Conservation (phyloP, 2,113 vertebrate species). For the Nymphicus hollandicus region DNA sequence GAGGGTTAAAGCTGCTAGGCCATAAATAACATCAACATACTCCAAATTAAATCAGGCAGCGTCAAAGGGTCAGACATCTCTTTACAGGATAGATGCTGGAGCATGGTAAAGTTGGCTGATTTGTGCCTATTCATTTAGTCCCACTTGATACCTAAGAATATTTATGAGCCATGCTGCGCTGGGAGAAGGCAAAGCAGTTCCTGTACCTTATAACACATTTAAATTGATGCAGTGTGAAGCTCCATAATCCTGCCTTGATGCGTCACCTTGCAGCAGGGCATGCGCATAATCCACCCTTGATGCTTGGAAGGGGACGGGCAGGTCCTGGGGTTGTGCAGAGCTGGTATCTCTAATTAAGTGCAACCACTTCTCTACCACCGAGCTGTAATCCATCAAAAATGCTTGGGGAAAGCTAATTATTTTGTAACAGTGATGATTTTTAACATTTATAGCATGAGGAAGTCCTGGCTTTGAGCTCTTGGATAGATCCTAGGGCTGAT, state of each 20-base stretch:
- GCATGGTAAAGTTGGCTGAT: background rate
- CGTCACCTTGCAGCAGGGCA: background rate
- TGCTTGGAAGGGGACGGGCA: fast-evolving
- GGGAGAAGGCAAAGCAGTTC: background rate
- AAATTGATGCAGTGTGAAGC: background rate
- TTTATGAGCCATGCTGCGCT: background rate
- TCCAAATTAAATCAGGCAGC: background rate
- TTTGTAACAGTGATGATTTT: background rate
- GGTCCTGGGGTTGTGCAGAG: background rate
- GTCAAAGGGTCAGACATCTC: background rate
- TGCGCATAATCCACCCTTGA: background rate
- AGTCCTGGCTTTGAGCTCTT: background rate
- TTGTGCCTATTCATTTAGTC: background rate
- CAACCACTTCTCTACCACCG: background rate
- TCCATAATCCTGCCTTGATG: background rate
- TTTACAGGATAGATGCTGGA: background rate
- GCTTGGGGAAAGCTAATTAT: background rate
- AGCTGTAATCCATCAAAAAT: background rate
- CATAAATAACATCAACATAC: constrained; percentile 20
- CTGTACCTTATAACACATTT: background rate
- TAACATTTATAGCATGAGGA: background rate
- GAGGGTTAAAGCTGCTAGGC: background rate
- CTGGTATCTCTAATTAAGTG: background rate
- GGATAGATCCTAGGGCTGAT: background rate
- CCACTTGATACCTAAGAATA: background rate